These are phyloP conservation scores for Melanotaenia pygmaea DNA, from an alignment of 2,797 vertebrate genomes.

Conservation along the genomic window DNA sequence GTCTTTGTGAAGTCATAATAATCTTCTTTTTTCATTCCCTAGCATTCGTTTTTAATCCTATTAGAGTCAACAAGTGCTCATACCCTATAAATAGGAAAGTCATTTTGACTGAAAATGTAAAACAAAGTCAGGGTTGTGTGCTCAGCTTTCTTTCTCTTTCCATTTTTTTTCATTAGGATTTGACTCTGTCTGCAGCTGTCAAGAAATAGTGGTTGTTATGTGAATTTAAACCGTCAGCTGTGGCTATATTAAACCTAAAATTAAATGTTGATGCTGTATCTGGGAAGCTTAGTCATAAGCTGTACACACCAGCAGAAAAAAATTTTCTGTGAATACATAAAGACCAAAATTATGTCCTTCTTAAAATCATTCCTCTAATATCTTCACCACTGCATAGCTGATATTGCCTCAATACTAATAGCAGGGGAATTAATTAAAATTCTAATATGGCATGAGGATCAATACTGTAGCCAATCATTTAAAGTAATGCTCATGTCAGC, in stretches of 20 bases:
- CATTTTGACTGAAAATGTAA: slow-evolving; percentile 16
- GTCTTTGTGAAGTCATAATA: neutral
- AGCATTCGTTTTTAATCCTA: slow-evolving; percentile 21
- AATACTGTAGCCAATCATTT: slow-evolving; percentile 29
- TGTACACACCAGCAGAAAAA: neutral
- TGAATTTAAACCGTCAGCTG: slow-evolving; percentile 39
- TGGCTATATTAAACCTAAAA: slow-evolving; percentile 30
- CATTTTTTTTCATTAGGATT: slow-evolving; percentile 1
- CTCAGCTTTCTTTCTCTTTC: neutral
- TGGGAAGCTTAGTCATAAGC: slow-evolving; percentile 27
- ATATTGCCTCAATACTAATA: slow-evolving; percentile 1
- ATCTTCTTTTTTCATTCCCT: neutral
- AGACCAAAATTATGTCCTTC: slow-evolving; percentile 58
- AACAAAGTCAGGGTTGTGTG: neutral
- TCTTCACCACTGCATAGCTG: slow-evolving; percentile 7
- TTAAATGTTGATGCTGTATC: slow-evolving; percentile 29
- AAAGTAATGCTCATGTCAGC: slow-evolving; percentile 9
- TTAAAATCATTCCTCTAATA: slow-evolving; percentile 49
- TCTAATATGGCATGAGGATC: slow-evolving; percentile 23
- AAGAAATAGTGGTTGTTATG: slow-evolving; percentile 25
- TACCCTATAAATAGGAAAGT: slow-evolving; percentile 13
- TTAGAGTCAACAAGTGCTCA: slow-evolving; percentile 37
- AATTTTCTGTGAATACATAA: slow-evolving; percentile 4
- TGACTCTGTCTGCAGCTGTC: slow-evolving; percentile 20
- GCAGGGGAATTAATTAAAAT: slow-evolving; percentile 13